Percentiles rank a stretch among this genome's conserved stretches.
Conservation (phyloP, 2,888 invertebrate genomes). For the Acleris laterana region DNA sequence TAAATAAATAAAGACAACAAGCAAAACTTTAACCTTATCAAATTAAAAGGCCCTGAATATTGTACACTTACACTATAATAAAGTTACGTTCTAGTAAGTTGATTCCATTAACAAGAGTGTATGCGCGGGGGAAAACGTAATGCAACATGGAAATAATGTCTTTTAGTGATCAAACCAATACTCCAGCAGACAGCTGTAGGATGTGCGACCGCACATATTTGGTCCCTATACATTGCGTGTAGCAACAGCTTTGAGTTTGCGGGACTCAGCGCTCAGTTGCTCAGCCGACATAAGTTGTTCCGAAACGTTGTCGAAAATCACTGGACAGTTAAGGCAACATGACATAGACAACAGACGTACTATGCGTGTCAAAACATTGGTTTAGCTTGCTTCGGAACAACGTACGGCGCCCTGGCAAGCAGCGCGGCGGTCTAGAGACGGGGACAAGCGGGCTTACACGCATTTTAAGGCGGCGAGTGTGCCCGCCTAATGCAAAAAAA, state of each 20-base stretch:
- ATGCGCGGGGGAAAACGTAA: slow-evolving; percentile 53
- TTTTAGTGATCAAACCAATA: slow-evolving; percentile 59
- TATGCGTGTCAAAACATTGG: not conserved
- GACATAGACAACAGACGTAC: slow-evolving; percentile 16
- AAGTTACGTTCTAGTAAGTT: slow-evolving; percentile 49
- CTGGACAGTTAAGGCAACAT: slow-evolving; percentile 27
- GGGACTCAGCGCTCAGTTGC: slow-evolving; percentile 24
- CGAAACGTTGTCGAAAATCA: slow-evolving; percentile 16
- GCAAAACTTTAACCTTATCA: slow-evolving; percentile 74
- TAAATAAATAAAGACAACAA: slow-evolving; percentile 80
- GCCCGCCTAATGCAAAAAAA: slow-evolving; percentile 55
- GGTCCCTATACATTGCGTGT: slow-evolving; percentile 64
- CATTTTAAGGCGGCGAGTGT: slow-evolving; percentile 57
- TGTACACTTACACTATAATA: slow-evolving; percentile 71
- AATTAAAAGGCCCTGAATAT: slow-evolving; percentile 80
- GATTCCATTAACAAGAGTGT: slow-evolving; percentile 50
- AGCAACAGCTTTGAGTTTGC: slow-evolving; percentile 26
- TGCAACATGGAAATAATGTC: slow-evolving; percentile 65
- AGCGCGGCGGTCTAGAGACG: slow-evolving; percentile 19
- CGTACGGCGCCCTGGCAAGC: slow-evolving; percentile 25
- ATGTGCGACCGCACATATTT: slow-evolving; percentile 49
- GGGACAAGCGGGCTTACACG: slow-evolving; percentile 45
- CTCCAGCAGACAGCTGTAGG: slow-evolving; percentile 34
- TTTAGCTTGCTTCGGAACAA: slow-evolving; percentile 3
- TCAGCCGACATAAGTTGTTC: slow-evolving; percentile 16